Percentiles rank a stretch among this genome's conserved stretches.
Conservation (phyloP, 1,140 invertebrate species). For the Drosophila melanica region DNA sequence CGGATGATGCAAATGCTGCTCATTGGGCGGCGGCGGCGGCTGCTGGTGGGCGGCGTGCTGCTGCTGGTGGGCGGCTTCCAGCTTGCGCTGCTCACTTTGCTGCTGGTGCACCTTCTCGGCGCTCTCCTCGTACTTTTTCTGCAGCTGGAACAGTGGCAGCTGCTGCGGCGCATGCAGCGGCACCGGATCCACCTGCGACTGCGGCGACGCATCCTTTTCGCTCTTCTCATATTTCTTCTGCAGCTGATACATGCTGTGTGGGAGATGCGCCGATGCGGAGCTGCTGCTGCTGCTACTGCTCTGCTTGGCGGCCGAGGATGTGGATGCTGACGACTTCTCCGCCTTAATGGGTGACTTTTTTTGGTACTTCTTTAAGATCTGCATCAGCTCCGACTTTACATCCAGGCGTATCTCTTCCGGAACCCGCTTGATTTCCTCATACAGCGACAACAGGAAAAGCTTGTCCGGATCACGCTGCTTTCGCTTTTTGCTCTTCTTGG, state of each 20-base stretch:
- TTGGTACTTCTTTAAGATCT: conserved; percentile 81
- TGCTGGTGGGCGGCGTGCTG: conserved; percentile 73
- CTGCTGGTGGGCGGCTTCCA: conserved; percentile 69
- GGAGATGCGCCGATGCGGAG: conserved; percentile 55
- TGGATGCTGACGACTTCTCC: conserved; percentile 66
- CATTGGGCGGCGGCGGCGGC: conserved; percentile 76
- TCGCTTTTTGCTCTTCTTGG: conserved; percentile 81
- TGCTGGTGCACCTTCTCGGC: conserved; percentile 71
- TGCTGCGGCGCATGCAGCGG: conserved; percentile 71
- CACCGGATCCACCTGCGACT: conserved; percentile 75
- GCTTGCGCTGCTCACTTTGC: conserved; percentile 72
- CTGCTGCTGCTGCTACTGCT: conserved; percentile 60
- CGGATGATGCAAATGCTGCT: conserved; percentile 77
- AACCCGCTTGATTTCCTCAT: conserved; percentile 79
- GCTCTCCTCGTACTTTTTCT: conserved; percentile 79
- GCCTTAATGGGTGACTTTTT: conserved; percentile 74
- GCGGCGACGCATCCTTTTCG: conserved; percentile 76
- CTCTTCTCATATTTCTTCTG: conserved; percentile 80
- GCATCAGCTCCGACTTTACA: conserved; percentile 79
- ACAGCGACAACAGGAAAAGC: conserved; percentile 73
- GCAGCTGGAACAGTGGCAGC: conserved; percentile 74
- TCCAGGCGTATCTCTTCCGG: conserved; percentile 79
- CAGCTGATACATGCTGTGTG: conserved; percentile 81
- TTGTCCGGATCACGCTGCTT: conserved; percentile 80
- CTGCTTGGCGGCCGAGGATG: conserved; percentile 58